Evolutionary conservation across 2,113 vertebrate species (phyloP).

Genomic region (Paralichthys olivaceus): DNA sequence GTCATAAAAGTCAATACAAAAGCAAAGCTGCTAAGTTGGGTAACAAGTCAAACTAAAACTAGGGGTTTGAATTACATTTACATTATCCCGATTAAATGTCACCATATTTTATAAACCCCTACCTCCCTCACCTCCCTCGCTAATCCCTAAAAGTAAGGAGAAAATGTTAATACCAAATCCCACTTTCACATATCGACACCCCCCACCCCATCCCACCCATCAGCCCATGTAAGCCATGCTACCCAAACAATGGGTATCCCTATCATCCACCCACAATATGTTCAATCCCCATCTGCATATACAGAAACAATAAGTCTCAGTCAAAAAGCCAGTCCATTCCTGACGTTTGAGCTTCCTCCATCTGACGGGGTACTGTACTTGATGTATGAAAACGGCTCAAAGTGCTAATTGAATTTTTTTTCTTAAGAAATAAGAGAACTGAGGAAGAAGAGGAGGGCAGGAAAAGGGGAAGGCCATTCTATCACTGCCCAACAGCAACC

Average conservation of each 20-base stretch:
- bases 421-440: constrained; percentile 61
- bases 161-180: constrained; percentile 57
- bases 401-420: constrained; percentile 78
- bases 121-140: constrained; percentile 23
- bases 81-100: constrained; percentile 73
- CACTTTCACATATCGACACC: constrained; percentile 30
- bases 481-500: constrained; percentile 73
- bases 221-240: constrained; percentile 32
- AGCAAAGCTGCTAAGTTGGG: constrained; percentile 60
- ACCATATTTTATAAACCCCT: constrained; percentile 33
- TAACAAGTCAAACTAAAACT: constrained; percentile 76
- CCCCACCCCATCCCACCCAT: constrained; percentile 18
- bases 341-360: constrained; percentile 57
- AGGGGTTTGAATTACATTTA: constrained; percentile 74
- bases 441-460: constrained; percentile 51
- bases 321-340: constrained; percentile 53
- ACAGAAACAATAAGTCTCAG: constrained; percentile 26
- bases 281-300: constrained; percentile 47
- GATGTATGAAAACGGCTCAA: constrained; percentile 72
- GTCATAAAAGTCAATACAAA: constrained; percentile 65
- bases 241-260: constrained; percentile 35
- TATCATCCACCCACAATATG: constrained; percentile 20
- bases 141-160: constrained; percentile 55
- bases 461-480: constrained; percentile 52
- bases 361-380: constrained; percentile 57